Percentiles rank a stretch among this genome's conserved stretches.
These are phyloP conservation scores for Drosophila sordidula DNA, from an alignment of 2,888 invertebrate genomes.

Conservation along the genomic window DNA sequence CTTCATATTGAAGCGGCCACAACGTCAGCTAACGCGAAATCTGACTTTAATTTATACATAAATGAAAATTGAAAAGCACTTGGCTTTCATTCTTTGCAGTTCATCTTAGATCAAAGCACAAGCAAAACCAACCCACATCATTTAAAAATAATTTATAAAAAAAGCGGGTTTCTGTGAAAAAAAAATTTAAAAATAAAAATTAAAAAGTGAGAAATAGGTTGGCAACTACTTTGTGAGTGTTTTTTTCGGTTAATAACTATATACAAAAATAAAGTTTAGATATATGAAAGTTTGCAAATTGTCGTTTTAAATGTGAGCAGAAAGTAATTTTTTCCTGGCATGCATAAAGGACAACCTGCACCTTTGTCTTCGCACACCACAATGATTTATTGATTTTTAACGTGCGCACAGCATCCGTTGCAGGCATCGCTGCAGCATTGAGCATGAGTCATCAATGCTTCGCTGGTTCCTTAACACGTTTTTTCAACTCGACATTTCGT, in stretches of 20 bases:
- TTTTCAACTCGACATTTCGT: constrained; percentile 6
- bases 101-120: constrained; percentile 34
- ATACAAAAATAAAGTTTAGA: not conserved
- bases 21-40: constrained; percentile 58
- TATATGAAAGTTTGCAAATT: constrained; percentile 41
- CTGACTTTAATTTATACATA: constrained; percentile 35
- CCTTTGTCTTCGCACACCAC: constrained; percentile 9
- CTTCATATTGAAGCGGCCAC: constrained; percentile 81
- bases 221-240: constrained; percentile 53
- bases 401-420: constrained; percentile 42
- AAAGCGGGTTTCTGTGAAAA: constrained; percentile 18
- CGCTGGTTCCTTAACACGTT: constrained; percentile 31
- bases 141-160: constrained; percentile 7
- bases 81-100: constrained; percentile 50
- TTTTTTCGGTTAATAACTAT: constrained; percentile 3
- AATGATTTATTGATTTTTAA: constrained; percentile 45
- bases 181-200: not conserved
- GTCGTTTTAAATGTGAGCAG: constrained; percentile 19
- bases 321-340: constrained; percentile 10
- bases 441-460: constrained; percentile 46
- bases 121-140: constrained; percentile 33
- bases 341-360: constrained; percentile 15
- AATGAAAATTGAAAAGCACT: constrained; percentile 42
- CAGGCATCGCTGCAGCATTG: constrained; percentile 29
- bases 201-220: constrained; percentile 22